Percentiles rank a stretch among this genome's conserved stretches.
Evolutionary conservation across 2,888 invertebrate genomes (phyloP).

Genomic region (Crematogaster levior): DNA sequence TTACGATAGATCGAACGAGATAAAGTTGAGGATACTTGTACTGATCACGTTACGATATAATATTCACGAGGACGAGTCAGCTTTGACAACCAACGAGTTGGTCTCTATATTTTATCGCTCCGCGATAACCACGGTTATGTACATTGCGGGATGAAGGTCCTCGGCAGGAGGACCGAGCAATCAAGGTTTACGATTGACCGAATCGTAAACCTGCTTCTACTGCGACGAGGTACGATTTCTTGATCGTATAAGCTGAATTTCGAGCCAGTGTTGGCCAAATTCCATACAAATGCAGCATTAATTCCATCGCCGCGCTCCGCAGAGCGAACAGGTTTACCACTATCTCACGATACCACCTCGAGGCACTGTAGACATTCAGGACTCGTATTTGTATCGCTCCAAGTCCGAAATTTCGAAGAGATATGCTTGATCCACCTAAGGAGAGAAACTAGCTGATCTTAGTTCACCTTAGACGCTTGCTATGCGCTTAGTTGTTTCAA

Average conservation of each 20-base stretch:
- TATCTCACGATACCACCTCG: constrained; percentile 49
- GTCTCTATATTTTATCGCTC: constrained; percentile 40
- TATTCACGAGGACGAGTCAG: constrained; percentile 58
- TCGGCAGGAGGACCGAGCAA: constrained; percentile 51
- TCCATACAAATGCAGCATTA: constrained; percentile 62
- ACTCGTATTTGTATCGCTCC: constrained; percentile 41
- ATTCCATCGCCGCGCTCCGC: constrained; percentile 38
- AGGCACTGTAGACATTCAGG: constrained; percentile 32
- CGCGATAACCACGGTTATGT: constrained; percentile 32
- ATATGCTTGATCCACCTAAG: constrained; percentile 19
- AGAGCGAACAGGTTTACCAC: background rate
- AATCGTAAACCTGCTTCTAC: constrained; percentile 68
- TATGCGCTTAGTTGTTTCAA: constrained; percentile 16
- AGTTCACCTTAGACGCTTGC: constrained; percentile 37
- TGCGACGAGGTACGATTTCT: constrained; percentile 63
- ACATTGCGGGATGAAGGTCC: constrained; percentile 7
- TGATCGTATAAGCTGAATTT: constrained; percentile 57
- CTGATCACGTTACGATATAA: constrained; percentile 57
- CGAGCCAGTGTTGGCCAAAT: constrained; percentile 57
- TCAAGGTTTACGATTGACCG: constrained; percentile 74
- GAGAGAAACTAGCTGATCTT: constrained; percentile 25
- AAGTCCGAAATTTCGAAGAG: constrained; percentile 48
- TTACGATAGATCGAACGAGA: constrained; percentile 1
- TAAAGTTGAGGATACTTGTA: constrained; percentile 1
- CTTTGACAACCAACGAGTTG: constrained; percentile 25